A percentile compares a stretch with the other conserved stretches of the same genome.
Evolutionary conservation across 2,797 vertebrate species (phyloP).

Genomic region (Heteromormyrus szaboi): DNA sequence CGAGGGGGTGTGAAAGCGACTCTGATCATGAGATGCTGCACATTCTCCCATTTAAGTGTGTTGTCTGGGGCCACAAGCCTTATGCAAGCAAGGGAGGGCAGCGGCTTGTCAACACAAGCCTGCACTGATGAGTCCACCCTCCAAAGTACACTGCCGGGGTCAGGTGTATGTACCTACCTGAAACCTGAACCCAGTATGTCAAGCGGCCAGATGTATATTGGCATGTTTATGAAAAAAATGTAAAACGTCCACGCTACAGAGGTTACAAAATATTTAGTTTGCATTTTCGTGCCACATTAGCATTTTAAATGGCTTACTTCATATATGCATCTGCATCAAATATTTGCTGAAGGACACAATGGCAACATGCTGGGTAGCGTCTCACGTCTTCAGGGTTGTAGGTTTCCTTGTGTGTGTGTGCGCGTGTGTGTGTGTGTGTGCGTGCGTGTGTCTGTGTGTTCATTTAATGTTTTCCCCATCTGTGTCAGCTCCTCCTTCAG

Average conservation of each 20-base stretch:
- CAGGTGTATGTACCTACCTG: neutral
- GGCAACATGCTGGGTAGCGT: neutral
- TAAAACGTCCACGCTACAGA: neutral
- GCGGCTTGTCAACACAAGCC: neutral
- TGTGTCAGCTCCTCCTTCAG: neutral
- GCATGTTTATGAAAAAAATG: neutral
- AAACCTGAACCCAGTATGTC: neutral
- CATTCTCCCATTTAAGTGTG: neutral
- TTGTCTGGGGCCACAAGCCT: neutral
- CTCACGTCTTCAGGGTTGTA: neutral
- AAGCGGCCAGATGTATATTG: neutral
- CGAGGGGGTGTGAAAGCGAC: neutral
- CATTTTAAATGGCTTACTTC: neutral
- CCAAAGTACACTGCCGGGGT: neutral
- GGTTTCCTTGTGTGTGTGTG: neutral
- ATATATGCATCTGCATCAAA: neutral
- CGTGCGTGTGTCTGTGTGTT: neutral
- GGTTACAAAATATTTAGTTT: neutral
- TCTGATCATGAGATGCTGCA: neutral
- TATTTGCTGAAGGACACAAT: neutral
- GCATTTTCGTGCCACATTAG: neutral
- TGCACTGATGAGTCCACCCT: neutral
- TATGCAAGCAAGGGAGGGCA: neutral
- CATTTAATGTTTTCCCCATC: neutral
- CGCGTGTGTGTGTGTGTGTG: neutral